These are phyloP conservation scores for Listrodromus nycthemerus DNA, from an alignment of 2,888 invertebrate genomes.

Conservation along the genomic window DNA sequence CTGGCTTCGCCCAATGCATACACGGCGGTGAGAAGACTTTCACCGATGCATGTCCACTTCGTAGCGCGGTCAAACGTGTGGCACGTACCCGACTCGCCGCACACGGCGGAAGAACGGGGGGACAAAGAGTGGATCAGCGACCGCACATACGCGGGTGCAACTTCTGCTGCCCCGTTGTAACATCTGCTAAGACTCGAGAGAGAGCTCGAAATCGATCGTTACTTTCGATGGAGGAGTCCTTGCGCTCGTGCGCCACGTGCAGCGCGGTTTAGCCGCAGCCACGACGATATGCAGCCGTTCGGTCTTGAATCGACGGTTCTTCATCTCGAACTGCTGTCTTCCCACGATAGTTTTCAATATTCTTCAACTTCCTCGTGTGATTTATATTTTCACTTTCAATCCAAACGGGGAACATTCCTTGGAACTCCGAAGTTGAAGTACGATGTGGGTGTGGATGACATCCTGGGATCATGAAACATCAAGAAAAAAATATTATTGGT, in stretches of 20 bases:
- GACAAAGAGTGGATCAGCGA: background rate
- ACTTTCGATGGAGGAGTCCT: slow-evolving; percentile 61
- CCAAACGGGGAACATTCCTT: background rate
- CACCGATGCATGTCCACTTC: slow-evolving; percentile 43
- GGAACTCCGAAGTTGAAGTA: background rate
- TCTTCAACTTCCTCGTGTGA: slow-evolving; percentile 22
- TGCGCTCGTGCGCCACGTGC: slow-evolving; percentile 43
- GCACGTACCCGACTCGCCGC: slow-evolving; percentile 1
- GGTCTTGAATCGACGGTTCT: slow-evolving; percentile 29
- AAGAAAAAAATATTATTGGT: background rate
- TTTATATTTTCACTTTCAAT: slow-evolving; percentile 11
- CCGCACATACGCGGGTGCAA: slow-evolving; percentile 41
- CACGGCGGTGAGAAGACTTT: slow-evolving; percentile 40
- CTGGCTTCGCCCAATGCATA: slow-evolving; percentile 46
- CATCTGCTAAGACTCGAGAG: slow-evolving; percentile 54
- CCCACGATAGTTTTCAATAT: slow-evolving; percentile 29
- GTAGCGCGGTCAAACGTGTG: slow-evolving; percentile 46
- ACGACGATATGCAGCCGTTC: slow-evolving; percentile 38
- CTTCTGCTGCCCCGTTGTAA: slow-evolving; percentile 52
- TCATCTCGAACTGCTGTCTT: background rate
- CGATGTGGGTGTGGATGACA: background rate
- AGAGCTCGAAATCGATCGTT: slow-evolving; percentile 64
- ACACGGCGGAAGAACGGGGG: background rate
- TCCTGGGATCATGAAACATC: background rate
- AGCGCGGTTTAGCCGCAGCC: slow-evolving; percentile 1